Conservation (phyloP, 2,888 invertebrate species). For the Formica aserva region DNA sequence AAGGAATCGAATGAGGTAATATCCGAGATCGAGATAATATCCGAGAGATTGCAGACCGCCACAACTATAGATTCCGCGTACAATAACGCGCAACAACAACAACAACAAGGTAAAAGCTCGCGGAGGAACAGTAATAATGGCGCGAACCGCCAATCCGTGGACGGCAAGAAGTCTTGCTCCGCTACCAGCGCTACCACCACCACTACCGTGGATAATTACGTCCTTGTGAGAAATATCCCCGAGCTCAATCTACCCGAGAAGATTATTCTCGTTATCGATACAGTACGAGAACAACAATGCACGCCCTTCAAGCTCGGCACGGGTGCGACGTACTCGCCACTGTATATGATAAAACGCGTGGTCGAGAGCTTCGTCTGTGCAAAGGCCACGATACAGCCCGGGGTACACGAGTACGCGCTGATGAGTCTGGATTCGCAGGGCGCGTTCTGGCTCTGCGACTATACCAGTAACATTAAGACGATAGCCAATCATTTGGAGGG, state of each 20-base stretch:
- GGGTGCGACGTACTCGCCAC: slow-evolving; percentile 87
- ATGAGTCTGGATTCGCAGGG: slow-evolving; percentile 87
- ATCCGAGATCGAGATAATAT: slow-evolving; percentile 64
- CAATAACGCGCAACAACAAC: slow-evolving; percentile 53
- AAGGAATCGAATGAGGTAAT: slow-evolving; percentile 62
- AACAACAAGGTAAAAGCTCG: slow-evolving; percentile 31
- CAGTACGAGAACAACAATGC: slow-evolving; percentile 87
- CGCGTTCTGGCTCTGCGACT: slow-evolving; percentile 88
- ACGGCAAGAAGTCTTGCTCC: slow-evolving; percentile 16
- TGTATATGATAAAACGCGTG: slow-evolving; percentile 89
- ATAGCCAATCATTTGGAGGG: slow-evolving; percentile 88
- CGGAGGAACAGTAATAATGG: slow-evolving; percentile 57
- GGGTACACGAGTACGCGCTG: slow-evolving; percentile 89
- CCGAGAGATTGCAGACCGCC: slow-evolving; percentile 63
- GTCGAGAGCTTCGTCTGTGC: slow-evolving; percentile 89
- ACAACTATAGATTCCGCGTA: slow-evolving; percentile 65
- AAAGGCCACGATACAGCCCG: slow-evolving; percentile 88
- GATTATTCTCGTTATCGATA: slow-evolving; percentile 89
- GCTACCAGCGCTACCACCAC: not conserved
- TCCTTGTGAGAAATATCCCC: slow-evolving; percentile 61
- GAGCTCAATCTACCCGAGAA: slow-evolving; percentile 87
- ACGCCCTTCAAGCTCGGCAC: slow-evolving; percentile 87
- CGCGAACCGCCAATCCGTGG: not conserved
- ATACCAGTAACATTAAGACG: slow-evolving; percentile 88
- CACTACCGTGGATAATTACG: slow-evolving; percentile 38